Evolutionary conservation across 2,113 vertebrate genomes (phyloP), one percentile per base, ranked within the genome.

Genomic region (Bungarus multicinctus): DNA sequence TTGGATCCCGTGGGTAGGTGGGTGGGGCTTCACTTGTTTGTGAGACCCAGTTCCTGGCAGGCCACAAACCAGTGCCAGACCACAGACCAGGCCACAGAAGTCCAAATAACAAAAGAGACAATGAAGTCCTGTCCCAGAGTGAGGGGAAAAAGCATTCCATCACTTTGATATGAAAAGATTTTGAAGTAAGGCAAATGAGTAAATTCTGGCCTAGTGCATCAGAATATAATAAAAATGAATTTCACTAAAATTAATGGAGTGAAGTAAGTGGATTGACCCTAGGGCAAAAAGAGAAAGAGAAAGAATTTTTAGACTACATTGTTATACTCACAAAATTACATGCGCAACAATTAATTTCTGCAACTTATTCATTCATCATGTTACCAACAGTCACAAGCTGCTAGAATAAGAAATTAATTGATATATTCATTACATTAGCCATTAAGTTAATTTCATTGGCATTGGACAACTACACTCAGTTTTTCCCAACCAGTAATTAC

Each of bases 341-440:
- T 81, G 58, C 39, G 64, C 52, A 88, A 91, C 89, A 93, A 90
- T 90, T 93, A 91, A 93, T 93, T 93, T 87, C 86, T 39, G 20
- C 90, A 91, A 88, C 53, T 34, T 57, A 57, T 57, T 91, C 58
- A 91, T 91, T 90, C 88, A 64, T 88, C 85, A 91, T 91, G 30
- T 93, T 55, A 81, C 50, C 54, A 90, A 93, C 57, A 93, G 39
- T 88, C 85, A 88, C 86, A 91, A 53, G 34, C 60, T 91, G 30
- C n/a, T 91, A 89, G 30, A 86, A 91, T 92, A 88, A 90, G 81
- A 50, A 92, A 94, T 92, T 94, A 92, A 94, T 86, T 93, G 89
- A 93, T 58, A 91, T 91, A 92, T 89, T 91, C 93, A 93, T 94
- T 94, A 94, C 88, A 90, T 89, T 92, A 87, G 93, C 93, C 45